These are phyloP conservation scores for Platygyra sinensis DNA, from an alignment of 64 coral and sea anemone genomes.

Conservation along the genomic window DNA sequence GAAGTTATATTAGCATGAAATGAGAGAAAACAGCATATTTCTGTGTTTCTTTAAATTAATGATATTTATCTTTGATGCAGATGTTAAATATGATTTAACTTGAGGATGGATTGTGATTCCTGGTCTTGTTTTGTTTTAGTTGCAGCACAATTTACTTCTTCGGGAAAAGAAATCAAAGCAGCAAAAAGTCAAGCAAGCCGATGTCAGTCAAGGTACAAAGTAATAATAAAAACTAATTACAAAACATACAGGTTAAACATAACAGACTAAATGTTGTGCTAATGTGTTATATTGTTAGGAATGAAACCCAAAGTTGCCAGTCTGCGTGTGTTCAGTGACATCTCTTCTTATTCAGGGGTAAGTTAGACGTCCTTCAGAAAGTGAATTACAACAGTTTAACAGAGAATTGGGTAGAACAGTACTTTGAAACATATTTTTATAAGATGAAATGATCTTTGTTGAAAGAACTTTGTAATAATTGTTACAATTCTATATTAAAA, in stretches of 20 bases:
- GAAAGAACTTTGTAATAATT: too few species aligned
- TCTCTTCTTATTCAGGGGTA: conserved; percentile 98
- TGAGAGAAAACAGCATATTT: too few species aligned
- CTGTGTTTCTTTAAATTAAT: too few species aligned
- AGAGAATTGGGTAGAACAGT: too few species aligned
- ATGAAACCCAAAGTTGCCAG: conserved; percentile 84
- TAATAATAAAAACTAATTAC: not conserved
- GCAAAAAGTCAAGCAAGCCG: conserved; percentile 44
- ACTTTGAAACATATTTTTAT: too few species aligned
- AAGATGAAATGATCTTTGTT: too few species aligned
- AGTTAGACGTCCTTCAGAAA: not conserved
- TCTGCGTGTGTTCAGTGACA: conserved; percentile 84
- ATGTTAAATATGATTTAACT: too few species aligned
- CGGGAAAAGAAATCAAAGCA: conserved; percentile 94
- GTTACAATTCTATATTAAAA: too few species aligned
- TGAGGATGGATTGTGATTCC: not conserved
- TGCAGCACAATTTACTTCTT: conserved; percentile 85
- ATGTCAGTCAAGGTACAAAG: conserved; percentile 40
- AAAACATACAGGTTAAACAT: not conserved
- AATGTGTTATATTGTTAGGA: conserved; percentile 1
- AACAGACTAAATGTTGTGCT: not conserved
- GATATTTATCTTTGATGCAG: too few species aligned
- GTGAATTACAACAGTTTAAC: too few species aligned
- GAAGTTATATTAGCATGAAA: too few species aligned
- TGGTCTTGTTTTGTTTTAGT: conserved; percentile 36